These are phyloP conservation scores for Noctuana brunneofusca DNA, from an alignment of 2,888 invertebrate genomes.

Conservation along the genomic window DNA sequence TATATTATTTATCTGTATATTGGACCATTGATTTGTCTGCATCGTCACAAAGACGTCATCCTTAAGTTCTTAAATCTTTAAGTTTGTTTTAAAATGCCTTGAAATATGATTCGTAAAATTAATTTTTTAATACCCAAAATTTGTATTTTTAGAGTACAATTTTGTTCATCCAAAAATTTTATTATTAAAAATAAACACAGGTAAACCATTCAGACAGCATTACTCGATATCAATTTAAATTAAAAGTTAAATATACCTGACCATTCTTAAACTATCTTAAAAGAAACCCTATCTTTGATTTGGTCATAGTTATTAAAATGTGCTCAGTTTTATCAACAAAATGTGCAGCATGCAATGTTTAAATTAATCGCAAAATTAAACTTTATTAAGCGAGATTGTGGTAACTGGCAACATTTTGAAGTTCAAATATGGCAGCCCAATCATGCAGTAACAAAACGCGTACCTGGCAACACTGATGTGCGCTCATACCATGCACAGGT, in stretches of 20 bases:
- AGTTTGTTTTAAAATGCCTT: too few relatives aligned
- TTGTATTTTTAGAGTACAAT: too few relatives aligned
- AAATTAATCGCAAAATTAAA: neutral
- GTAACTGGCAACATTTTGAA: neutral
- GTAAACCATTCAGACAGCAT: too few relatives aligned
- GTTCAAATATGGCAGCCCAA: neutral
- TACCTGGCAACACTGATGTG: slow-evolving; percentile 47
- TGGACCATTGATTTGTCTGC: slow-evolving; percentile 70
- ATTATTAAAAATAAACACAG: too few relatives aligned
- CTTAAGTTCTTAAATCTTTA: too few relatives aligned
- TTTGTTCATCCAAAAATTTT: too few relatives aligned
- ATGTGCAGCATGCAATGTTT: slow-evolving; percentile 26
- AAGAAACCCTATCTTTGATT: too few relatives aligned
- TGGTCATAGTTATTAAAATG: neutral
- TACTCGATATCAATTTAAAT: neutral
- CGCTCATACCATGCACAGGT: slow-evolving; percentile 64
- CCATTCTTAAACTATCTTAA: too few relatives aligned
- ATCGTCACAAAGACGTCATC: too few relatives aligned
- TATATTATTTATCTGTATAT: slow-evolving; percentile 54
- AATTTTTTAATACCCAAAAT: too few relatives aligned
- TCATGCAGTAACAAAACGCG: slow-evolving; percentile 25
- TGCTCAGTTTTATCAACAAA: slow-evolving; percentile 2
- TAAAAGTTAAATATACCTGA: too few relatives aligned
- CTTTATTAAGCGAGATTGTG: slow-evolving; percentile 1
- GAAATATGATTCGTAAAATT: too few relatives aligned